Percentiles rank a stretch among this genome's conserved stretches.
Evolutionary conservation across 2,113 vertebrate genomes (phyloP).

Genomic region (Boleophthalmus pectinirostris): DNA sequence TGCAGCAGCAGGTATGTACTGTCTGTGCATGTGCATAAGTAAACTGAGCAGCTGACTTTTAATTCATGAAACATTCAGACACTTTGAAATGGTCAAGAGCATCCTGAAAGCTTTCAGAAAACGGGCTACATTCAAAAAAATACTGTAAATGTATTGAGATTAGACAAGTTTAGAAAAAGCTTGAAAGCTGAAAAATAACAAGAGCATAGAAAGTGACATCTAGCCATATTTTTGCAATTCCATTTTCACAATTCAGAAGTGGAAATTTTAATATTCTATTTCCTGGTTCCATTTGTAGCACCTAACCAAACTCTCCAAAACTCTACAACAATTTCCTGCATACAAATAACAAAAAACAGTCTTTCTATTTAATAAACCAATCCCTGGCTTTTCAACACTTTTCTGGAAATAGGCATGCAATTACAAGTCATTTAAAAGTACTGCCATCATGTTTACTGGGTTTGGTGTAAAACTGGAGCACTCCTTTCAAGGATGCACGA

Average conservation of each 20-base stretch:
- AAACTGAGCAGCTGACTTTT: too few relatives aligned
- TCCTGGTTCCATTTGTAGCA: not conserved
- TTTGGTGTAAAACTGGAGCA: slow-evolving; percentile 8
- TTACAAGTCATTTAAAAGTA: slow-evolving; percentile 7
- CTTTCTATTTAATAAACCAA: not conserved
- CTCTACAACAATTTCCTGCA: not conserved
- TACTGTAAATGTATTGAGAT: too few relatives aligned
- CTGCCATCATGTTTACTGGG: not conserved
- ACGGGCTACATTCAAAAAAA: too few relatives aligned
- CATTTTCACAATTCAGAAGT: not conserved
- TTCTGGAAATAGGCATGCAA: slow-evolving; percentile 4
- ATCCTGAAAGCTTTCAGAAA: too few relatives aligned
- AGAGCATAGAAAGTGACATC: not conserved
- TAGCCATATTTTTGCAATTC: not conserved
- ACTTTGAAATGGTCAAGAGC: too few relatives aligned
- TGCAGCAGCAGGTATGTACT: too few relatives aligned
- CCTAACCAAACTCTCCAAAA: not conserved
- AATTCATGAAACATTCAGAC: too few relatives aligned
- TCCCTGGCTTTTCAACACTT: not conserved
- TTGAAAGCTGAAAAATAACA: not conserved
- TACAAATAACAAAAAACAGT: not conserved
- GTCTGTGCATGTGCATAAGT: too few relatives aligned
- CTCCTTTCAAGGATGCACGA: slow-evolving; percentile 26
- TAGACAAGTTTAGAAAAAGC: not conserved
- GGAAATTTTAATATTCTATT: not conserved